Evolutionary conservation across 2,888 invertebrate species (phyloP).

Genomic region (Mesorhabditis spiculigera): DNA sequence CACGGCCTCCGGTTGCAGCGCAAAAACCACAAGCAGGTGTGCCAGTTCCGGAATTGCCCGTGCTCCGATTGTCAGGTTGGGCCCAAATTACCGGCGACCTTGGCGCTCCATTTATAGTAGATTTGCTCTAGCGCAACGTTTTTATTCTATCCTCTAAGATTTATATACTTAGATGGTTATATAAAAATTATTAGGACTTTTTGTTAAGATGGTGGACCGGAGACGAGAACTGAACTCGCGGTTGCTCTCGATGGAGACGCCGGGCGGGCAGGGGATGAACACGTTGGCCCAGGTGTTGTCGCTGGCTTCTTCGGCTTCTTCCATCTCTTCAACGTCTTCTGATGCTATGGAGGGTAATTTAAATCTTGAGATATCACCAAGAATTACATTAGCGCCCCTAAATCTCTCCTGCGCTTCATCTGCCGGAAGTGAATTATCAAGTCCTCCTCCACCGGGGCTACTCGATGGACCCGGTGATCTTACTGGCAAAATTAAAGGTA

Average conservation of each 20-base stretch:
- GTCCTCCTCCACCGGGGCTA: neutral
- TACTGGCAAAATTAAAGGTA: neutral
- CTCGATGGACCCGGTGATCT: neutral
- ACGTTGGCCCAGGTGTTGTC: neutral
- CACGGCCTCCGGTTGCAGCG: slow-evolving; percentile 37
- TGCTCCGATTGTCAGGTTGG: slow-evolving; percentile 39
- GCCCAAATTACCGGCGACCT: too few relatives aligned
- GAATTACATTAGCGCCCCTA: neutral
- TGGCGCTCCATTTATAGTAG: too few relatives aligned
- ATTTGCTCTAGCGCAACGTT: neutral
- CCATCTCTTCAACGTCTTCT: neutral
- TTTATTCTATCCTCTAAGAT: neutral
- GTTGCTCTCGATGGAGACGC: slow-evolving; percentile 31
- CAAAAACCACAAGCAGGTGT: slow-evolving; percentile 42
- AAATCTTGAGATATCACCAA: too few relatives aligned
- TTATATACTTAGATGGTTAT: slow-evolving; percentile 12
- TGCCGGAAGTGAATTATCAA: neutral
- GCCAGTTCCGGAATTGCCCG: slow-evolving; percentile 32
- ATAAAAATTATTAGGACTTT: too few relatives aligned
- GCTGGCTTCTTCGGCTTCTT: neutral
- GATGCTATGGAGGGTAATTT: slow-evolving; percentile 25
- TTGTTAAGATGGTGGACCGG: slow-evolving; percentile 46
- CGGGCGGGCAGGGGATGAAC: neutral
- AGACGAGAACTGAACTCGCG: slow-evolving; percentile 41
- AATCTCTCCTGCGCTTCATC: neutral